Percentiles rank a stretch among this genome's conserved stretches.
Conservation (phyloP, 2,888 invertebrate species). For the Mythimna vitellina region DNA sequence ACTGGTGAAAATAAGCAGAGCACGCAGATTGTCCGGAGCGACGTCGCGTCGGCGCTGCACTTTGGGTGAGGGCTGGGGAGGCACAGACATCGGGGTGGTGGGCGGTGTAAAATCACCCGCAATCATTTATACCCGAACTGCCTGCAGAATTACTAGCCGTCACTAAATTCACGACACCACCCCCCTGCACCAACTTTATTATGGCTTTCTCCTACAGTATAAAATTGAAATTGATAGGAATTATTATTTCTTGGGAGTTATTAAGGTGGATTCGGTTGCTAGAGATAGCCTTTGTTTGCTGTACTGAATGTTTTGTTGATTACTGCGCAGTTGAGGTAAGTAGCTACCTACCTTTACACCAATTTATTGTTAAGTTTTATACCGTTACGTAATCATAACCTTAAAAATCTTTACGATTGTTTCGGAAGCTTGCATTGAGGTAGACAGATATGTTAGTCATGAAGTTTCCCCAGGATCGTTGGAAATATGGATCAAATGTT, state of each 20-base stretch:
- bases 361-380: not conserved
- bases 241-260: slow-evolving; percentile 42
- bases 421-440: not conserved
- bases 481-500: not conserved
- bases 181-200: slow-evolving; percentile 61
- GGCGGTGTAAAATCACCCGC: slow-evolving; percentile 90
- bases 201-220: slow-evolving; percentile 66
- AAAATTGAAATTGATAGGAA: slow-evolving; percentile 65
- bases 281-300: slow-evolving; percentile 15
- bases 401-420: not conserved
- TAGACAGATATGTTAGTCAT: no score
- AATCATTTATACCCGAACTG: slow-evolving; percentile 91
- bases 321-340: not conserved
- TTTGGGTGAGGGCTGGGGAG: slow-evolving; percentile 76
- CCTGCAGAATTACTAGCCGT: slow-evolving; percentile 89
- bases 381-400: not conserved
- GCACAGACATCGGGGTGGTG: slow-evolving; percentile 80
- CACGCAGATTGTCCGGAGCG: slow-evolving; percentile 90
- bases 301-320: slow-evolving; percentile 1
- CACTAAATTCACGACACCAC: slow-evolving; percentile 82
- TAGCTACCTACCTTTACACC: not conserved
- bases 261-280: slow-evolving; percentile 13
- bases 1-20: slow-evolving; percentile 90
- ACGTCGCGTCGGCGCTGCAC: slow-evolving; percentile 88
- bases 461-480: not conserved